Evolutionary conservation across 1,140 invertebrate species (phyloP), one percentile per base, ranked within the genome.

Genomic region (Drosophila kepulauana): DNA sequence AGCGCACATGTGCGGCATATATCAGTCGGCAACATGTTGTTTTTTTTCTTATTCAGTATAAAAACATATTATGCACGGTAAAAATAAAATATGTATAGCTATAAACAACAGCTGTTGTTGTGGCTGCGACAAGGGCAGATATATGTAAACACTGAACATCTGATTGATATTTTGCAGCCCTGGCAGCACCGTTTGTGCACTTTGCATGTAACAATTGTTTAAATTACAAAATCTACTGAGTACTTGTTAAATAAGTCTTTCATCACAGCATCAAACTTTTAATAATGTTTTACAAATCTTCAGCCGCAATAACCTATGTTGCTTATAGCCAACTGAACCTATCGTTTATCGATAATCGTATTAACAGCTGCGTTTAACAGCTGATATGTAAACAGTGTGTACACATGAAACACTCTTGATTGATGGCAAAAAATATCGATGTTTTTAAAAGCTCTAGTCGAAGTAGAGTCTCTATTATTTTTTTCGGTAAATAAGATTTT

Each of bases 1-100:
- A 43, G 10, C 5, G 70, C 85, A 75, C 84, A 88, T 2, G 84
- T 89, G 1, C 85, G 80, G 41, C 84, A 88, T 13, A 85, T 75
- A 48, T 88, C 54, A 1, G 38, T 1, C 1, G 78, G 74, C 15
- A 81, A 68, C 84, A 89, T 87, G 11, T 35, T 65, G 10, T 30
- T 30, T 52, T 11, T 11, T 28, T n/a, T 3, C 5, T 10, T 52
- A 30, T 33, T 52, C 13, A 33, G 7, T 13, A 7, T 28, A n/a
- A 28, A 30, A 16, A n/a, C 46, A 68, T 11, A 43, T 10, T n/a
- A 6, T 48, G 5, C 10, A 51, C 11, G 49, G 5, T 6, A 43
- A 43, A 43, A 43, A 13, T 43, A 13, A 43, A 43, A 43, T 43
- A 43, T 43, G 41, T 43, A 43, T 43, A 43, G 5, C 11, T 13